Base-by-base conservation (phyloP, 2,797 vertebrate species). In the Euthynnus affinis region DNA sequence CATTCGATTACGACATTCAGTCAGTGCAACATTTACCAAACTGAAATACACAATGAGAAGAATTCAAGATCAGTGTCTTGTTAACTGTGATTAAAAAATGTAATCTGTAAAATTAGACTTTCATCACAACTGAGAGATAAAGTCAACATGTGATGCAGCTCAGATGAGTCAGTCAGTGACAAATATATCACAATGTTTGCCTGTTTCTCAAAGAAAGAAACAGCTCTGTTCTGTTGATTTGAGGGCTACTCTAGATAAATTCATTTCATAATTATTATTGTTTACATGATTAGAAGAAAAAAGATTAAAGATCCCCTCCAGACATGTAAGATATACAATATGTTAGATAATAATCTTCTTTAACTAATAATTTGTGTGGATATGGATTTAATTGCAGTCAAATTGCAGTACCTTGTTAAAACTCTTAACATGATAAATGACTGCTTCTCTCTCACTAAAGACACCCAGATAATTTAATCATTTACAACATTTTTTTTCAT, bases 51-150 rank as follows among this genome's bases (percentile, higher is more conserved):
- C 13, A 66, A n/a, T 15, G 6, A 57, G n/a, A 14, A 44, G 17
- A 6, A 73, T 61, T 79, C 1, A 34, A 49, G 34, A 73, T 73
- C 40, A 17, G 2, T 57, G 14, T 81, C 12, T 55, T 74, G n/a
- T 74, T 37, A 34, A 60, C 17, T 10, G 17, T 71, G 44, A 65
- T 22, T 29, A 42, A 27, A 55, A 67, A 56, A 52, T 63, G 6
- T 23, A 42, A 56, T 51, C 18, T 22, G 4, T 63, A 32, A 13
- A 40, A 73, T 40, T n/a, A n/a, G 48, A 57, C 20, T 78, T 42
- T 23, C 22, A 42, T 59, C 29, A 51, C 20, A 51, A 40, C 29
- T 5, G 56, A 76, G 23, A 68, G 44, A 40, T 34, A 59, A 25
- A 27, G 55, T 23, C 37, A 29, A 13, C 10, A 22, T 56, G 17